Evolutionary conservation across 2,113 vertebrate species (phyloP).

Genomic region (Hyperopisus bebe): DNA sequence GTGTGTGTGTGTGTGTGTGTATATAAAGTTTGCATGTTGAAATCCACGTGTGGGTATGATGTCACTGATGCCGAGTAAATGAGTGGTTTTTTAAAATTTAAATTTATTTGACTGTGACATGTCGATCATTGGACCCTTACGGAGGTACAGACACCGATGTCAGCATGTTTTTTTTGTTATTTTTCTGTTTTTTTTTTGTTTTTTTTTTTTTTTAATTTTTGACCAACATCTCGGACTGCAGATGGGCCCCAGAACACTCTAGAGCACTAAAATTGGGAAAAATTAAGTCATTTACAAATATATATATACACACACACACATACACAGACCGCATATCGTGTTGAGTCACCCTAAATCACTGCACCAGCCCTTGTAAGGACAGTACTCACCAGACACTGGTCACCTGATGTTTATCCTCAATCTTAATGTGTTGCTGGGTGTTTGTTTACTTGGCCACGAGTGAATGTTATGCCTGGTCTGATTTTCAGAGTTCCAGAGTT

Average conservation of each 20-base stretch:
- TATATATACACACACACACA: too few species aligned
- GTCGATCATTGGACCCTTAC: not conserved
- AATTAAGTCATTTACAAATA: not conserved
- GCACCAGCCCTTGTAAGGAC: not conserved
- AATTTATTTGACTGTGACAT: not conserved
- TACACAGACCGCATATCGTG: not conserved
- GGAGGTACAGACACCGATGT: not conserved
- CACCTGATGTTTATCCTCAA: not conserved
- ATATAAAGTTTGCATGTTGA: not conserved
- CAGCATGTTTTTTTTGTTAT: not conserved
- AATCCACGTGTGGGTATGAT: not conserved
- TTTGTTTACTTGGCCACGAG: not conserved
- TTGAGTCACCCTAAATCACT: not conserved
- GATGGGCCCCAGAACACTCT: not conserved
- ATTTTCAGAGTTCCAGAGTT: conserved; percentile 46
- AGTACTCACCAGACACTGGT: not conserved
- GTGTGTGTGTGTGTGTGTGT: not conserved
- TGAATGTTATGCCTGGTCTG: not conserved
- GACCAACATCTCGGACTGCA: not conserved
- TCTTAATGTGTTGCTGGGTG: not conserved
- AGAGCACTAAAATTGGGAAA: not conserved
- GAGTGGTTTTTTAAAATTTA: not conserved
- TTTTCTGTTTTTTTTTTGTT: not conserved
- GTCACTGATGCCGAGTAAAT: not conserved
- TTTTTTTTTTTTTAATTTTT: not conserved